Conservation (phyloP, 2,888 invertebrate genomes). For the Apocheima hispidaria region DNA sequence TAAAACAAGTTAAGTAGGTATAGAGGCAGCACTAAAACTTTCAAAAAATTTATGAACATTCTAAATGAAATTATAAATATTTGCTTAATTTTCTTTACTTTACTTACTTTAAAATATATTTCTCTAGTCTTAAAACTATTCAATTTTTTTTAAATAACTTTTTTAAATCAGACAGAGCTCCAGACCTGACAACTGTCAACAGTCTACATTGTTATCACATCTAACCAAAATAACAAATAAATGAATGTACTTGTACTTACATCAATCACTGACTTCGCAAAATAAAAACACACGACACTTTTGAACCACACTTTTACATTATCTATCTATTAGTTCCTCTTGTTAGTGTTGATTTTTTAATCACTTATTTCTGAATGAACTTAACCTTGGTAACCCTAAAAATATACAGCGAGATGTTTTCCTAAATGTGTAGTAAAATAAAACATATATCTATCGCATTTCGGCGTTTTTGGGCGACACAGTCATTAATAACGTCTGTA, state of each 20-base stretch:
- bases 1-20: too few species aligned
- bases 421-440: background rate
- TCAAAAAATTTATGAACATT: too few species aligned
- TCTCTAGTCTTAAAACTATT: too few species aligned
- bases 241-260: constrained; percentile 14
- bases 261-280: constrained; percentile 7
- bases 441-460: background rate
- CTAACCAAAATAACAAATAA: background rate
- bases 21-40: too few species aligned
- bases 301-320: constrained; percentile 19
- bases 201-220: too few species aligned
- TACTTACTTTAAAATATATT: too few species aligned
- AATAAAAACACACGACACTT: constrained; percentile 24
- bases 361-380: constrained; percentile 33
- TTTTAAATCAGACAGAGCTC: background rate
- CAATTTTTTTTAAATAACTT: background rate
- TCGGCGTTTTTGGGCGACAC: background rate
- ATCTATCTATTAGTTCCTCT: background rate
- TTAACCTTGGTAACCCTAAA: constrained; percentile 51
- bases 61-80: too few species aligned
- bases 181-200: too few species aligned
- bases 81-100: too few species aligned
- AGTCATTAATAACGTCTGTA: constrained; percentile 26
- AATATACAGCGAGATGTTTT: constrained; percentile 23
- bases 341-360: constrained; percentile 31